These are phyloP conservation scores for Ophiothrix spiculata DNA, from an alignment of 35 echinoderm and acorn worm species.

Conservation along the genomic window DNA sequence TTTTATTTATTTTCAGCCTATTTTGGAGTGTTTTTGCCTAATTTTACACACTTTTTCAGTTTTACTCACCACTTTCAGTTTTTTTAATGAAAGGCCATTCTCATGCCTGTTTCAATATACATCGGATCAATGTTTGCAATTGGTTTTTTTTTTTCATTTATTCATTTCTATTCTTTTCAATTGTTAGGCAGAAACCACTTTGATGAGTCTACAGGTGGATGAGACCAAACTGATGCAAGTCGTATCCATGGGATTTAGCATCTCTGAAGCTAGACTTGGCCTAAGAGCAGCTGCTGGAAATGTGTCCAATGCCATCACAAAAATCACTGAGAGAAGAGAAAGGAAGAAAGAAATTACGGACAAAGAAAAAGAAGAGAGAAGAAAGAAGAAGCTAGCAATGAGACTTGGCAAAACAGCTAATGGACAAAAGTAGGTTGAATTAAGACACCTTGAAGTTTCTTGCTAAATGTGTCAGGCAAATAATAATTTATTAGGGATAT, in stretches of 20 bases:
- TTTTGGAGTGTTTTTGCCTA: too few relatives aligned
- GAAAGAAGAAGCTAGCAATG: slow-evolving; percentile 45
- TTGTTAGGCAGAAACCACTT: slow-evolving; percentile 55
- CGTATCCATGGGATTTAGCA: slow-evolving; percentile 76
- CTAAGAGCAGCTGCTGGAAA: slow-evolving; percentile 75
- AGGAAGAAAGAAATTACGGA: slow-evolving; percentile 62
- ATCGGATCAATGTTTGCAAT: too few relatives aligned
- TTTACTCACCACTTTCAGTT: too few relatives aligned
- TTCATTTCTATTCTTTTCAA: not conserved
- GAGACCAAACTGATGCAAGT: slow-evolving; percentile 89
- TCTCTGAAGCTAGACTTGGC: slow-evolving; percentile 82
- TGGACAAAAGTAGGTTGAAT: slow-evolving; percentile 91
- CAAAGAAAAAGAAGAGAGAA: slow-evolving; percentile 71
- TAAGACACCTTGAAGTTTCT: too few relatives aligned
- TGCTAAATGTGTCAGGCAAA: too few relatives aligned
- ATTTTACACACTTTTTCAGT: too few relatives aligned
- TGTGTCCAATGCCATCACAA: slow-evolving; percentile 68
- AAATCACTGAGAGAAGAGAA: slow-evolving; percentile 80
- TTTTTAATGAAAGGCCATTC: too few relatives aligned
- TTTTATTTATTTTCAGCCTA: too few relatives aligned
- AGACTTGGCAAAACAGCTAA: slow-evolving; percentile 84
- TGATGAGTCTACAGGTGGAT: slow-evolving; percentile 78
- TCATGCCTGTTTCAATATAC: not conserved
- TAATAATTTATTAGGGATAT: too few relatives aligned
- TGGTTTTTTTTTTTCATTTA: not conserved